Evolutionary conservation across 2,888 invertebrate species (phyloP).

Genomic region (Heterodera filipjevi): DNA sequence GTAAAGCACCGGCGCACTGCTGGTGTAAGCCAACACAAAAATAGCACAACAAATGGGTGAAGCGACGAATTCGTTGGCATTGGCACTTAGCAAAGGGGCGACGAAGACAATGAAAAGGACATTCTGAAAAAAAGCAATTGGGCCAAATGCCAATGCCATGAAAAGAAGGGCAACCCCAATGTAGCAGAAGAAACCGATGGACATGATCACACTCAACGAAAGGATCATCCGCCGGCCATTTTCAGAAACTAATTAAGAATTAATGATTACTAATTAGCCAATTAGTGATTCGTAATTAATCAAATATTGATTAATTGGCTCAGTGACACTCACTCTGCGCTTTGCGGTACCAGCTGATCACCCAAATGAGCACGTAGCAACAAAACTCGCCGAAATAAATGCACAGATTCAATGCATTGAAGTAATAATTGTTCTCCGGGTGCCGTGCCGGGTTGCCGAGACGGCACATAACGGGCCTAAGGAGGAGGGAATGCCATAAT

Average conservation of each 20-base stretch:
- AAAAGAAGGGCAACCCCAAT: not conserved
- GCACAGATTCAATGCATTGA: not conserved
- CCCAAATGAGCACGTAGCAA: not conserved
- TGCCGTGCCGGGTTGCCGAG: constrained; percentile 6
- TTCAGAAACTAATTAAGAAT: not conserved
- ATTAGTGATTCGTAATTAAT: not conserved
- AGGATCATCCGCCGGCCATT: not conserved
- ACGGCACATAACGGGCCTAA: not conserved
- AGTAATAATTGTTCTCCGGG: not conserved
- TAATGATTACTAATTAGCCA: not conserved
- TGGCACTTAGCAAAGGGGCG: not conserved
- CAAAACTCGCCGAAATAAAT: not conserved
- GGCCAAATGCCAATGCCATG: not conserved
- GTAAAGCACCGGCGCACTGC: constrained; percentile 10
- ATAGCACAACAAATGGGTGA: constrained; percentile 1
- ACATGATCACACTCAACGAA: not conserved
- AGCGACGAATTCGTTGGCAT: not conserved
- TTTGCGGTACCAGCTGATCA: not conserved
- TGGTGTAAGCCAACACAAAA: not conserved
- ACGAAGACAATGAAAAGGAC: not conserved
- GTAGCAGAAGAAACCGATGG: not conserved
- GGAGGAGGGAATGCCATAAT: not conserved
- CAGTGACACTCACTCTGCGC: not conserved
- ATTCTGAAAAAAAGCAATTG: not conserved
- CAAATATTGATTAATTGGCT: not conserved